Percentiles rank a stretch among this genome's conserved stretches.
Evolutionary conservation across 2,888 invertebrate species (phyloP).

Genomic region (Luperina testacea): DNA sequence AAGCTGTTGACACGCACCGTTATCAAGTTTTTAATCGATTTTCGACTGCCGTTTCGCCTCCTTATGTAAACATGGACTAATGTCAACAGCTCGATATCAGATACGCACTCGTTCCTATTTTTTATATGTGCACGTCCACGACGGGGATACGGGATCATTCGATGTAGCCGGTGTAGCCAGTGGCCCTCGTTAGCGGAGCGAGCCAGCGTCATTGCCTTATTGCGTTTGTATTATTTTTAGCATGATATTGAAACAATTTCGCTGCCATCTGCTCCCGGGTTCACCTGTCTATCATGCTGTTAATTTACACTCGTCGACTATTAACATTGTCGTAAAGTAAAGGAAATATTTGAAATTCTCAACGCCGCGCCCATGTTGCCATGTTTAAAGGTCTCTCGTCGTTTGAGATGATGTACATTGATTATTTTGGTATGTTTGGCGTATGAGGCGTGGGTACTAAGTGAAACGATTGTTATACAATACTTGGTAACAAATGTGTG

Average conservation of each 20-base stretch:
- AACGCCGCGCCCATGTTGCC: conserved; percentile 75
- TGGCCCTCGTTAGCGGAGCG: conserved; percentile 62
- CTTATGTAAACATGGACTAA: conserved; percentile 86
- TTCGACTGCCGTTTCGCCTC: conserved; percentile 89
- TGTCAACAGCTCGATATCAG: conserved; percentile 88
- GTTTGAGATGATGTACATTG: conserved; percentile 69
- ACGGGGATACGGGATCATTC: conserved; percentile 75
- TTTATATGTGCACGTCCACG: conserved; percentile 79
- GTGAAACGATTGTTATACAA: conserved; percentile 32
- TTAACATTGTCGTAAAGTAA: conserved; percentile 81
- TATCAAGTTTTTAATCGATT: conserved; percentile 86
- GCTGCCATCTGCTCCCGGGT: conserved; percentile 83
- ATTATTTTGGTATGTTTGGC: conserved; percentile 68
- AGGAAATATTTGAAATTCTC: conserved; percentile 84
- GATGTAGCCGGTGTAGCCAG: conserved; percentile 65
- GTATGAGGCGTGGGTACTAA: conserved; percentile 43
- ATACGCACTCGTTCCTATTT: conserved; percentile 84
- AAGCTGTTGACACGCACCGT: conserved; percentile 82
- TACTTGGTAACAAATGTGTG: conserved; percentile 38
- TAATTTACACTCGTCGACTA: conserved; percentile 84
- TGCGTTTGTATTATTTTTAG: conserved; percentile 83
- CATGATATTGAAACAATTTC: conserved; percentile 85
- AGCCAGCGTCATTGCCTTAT: conserved; percentile 62
- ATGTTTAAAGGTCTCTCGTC: conserved; percentile 73
- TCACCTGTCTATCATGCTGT: conserved; percentile 88